Conservation (phyloP, 2,888 invertebrate species). For the Hirtodrosophila trivittata region DNA sequence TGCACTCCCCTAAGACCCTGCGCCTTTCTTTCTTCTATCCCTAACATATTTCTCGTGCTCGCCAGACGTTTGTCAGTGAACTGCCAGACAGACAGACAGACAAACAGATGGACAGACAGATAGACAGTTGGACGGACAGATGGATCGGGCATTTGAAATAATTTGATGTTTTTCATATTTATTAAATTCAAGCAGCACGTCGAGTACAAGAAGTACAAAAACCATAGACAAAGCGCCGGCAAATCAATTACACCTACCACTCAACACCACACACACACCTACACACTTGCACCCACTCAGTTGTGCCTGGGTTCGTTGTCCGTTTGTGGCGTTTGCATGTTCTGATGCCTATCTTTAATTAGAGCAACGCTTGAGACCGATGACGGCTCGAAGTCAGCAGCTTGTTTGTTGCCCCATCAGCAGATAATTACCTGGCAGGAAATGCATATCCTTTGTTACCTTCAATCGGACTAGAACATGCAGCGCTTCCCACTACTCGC, state of each 20-base stretch:
- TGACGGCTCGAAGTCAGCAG: conserved; percentile 72
- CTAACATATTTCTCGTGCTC: conserved; percentile 66
- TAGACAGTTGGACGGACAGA: too few species aligned
- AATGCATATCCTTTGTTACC: conserved; percentile 67
- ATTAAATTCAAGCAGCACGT: conserved; percentile 62
- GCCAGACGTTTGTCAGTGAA: conserved; percentile 65
- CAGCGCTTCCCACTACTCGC: too few species aligned
- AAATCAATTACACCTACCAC: conserved; percentile 69
- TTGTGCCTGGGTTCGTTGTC: conserved; percentile 64
- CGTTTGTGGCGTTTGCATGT: conserved; percentile 67
- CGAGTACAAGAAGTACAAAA: conserved; percentile 29
- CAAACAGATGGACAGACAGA: conserved; percentile 25
- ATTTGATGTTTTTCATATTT: conserved; percentile 78
- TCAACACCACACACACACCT: conserved; percentile 41
- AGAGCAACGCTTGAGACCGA: conserved; percentile 69
- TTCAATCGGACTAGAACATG: conserved; percentile 18
- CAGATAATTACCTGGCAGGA: conserved; percentile 77
- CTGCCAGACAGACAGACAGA: conserved; percentile 24
- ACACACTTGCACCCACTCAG: conserved; percentile 11
- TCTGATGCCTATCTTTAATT: conserved; percentile 75
- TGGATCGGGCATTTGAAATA: conserved; percentile 69
- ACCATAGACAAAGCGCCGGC: conserved; percentile 70
- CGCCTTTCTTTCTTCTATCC: neutral
- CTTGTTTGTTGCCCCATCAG: conserved; percentile 76
- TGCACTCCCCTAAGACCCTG: neutral